phyloP scores from a whole-genome alignment of 2,113 vertebrate genomes.

The Saccopteryx bilineata region DNA sequence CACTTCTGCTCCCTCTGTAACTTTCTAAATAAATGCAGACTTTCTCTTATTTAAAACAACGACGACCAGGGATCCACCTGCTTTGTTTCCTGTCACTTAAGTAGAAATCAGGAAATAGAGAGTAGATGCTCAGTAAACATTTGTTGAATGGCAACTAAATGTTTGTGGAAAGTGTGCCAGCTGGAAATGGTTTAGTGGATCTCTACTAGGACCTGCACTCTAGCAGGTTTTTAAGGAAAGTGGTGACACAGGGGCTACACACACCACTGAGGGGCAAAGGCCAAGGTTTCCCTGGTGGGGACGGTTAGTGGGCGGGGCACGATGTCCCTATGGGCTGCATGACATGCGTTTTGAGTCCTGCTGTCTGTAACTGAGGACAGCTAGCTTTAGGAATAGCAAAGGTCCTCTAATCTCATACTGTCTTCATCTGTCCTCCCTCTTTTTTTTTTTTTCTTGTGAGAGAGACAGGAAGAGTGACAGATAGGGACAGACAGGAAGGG shows the following conservation, averaged over 20 bases:
- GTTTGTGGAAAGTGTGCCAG: not conserved
- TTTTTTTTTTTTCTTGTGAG: no score
- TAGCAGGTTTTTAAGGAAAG: not conserved
- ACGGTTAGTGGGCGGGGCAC: not conserved
- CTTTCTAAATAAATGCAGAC: no score
- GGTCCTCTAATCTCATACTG: rapidly evolving
- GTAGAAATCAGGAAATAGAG: not conserved
- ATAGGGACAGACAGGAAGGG: no score
- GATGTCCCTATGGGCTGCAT: not conserved
- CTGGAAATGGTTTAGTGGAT: no score
- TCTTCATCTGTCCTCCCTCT: not conserved
- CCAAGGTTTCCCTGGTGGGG: not conserved
- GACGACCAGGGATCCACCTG: no score
- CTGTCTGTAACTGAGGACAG: not conserved
- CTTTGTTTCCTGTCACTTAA: not conserved
- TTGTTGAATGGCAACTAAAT: not conserved
- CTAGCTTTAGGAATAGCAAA: not conserved
- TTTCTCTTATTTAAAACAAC: no score
- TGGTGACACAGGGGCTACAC: rapidly evolving
- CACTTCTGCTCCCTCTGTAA: no score
- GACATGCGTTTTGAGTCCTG: not conserved
- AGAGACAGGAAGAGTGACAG: no score
- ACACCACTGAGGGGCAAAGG: not conserved
- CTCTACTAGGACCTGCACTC: not conserved
- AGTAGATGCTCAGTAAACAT: not conserved